Conservation (phyloP, 2,113 vertebrate species). For the Malaclemys terrapin region DNA sequence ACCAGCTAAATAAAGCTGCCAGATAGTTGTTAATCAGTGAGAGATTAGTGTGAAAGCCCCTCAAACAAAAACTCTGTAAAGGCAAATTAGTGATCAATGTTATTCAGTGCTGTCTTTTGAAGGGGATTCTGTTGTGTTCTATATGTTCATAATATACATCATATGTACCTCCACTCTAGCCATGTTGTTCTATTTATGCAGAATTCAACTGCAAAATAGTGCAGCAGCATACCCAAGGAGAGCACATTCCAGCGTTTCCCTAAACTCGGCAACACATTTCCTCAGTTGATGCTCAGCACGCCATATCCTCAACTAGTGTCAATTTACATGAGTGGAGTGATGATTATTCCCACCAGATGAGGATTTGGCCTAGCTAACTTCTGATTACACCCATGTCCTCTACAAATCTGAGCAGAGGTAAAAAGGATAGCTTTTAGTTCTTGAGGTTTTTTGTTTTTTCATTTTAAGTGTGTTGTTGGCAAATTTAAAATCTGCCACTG, state of each 20-base stretch:
- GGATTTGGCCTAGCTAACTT: not conserved
- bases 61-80: not conserved
- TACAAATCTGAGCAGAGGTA: not conserved
- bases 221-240: conserved; percentile 3
- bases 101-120: not conserved
- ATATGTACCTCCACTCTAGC: conserved; percentile 11
- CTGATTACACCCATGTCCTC: not conserved
- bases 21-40: conserved; percentile 22
- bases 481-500: not conserved
- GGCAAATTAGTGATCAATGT: conserved; percentile 31
- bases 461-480: not conserved
- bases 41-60: not conserved
- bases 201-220: not conserved
- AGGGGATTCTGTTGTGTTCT: not conserved
- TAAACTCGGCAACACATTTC: conserved; percentile 10
- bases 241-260: not conserved
- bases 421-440: not conserved
- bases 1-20: conserved; percentile 15
- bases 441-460: not conserved
- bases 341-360: not conserved
- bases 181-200: conserved; percentile 21
- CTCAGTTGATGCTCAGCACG: not conserved
- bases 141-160: not conserved
- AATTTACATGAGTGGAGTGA: not conserved
- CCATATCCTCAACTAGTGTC: not conserved